Base-by-base conservation (phyloP, 2,113 vertebrate species). In the Dipodomys stephensi region DNA sequence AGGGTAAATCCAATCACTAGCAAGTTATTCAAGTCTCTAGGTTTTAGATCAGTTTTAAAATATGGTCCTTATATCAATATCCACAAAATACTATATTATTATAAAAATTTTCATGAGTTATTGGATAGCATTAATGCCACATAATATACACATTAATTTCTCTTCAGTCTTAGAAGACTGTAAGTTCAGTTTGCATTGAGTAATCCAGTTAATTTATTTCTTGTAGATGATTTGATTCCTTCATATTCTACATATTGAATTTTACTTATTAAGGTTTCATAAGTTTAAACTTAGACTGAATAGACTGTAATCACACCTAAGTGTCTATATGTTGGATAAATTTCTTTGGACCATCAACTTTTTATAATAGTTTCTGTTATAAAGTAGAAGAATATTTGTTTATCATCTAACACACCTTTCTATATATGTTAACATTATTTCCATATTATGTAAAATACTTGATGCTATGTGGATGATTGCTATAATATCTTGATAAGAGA, bases 11-110 rank as follows among this genome's bases (percentile, higher is more conserved):
- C 22, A 86, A 32, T 95, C 60, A 86, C n/a, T 90, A 7, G 71
- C 53, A 74, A 6, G 13, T 65, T 87, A 83, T 19, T 1, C 82
- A 83, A 25, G 87, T 93, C 90, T 68, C 4, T 78, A 76, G 83
- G 53, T 46, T 28, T 69, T n/a, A 74, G 90, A 44, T 91, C 7
- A 84, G 15, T 74, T 94, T 68, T 8, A 16, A 67, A 30, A 94
- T 64, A 72, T 3, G 5, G 4, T 87, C 10, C 39, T 35, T 39
- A 35, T 85, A 64, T 49, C 25, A 60, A 3, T 27, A 4, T 30
- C 78, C 39, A 85, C 30, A 82, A 79, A 85, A 87, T 39, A 76
- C 19, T 18, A 20, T 32, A 64, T 69, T 1, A 27, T 30, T 88
- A 9, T 64, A 53, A 95, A 79, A 88, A 25, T 44, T 35, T 19